phyloP scores from a whole-genome alignment of 2,888 invertebrate genomes.

The Serripes groenlandicus region DNA sequence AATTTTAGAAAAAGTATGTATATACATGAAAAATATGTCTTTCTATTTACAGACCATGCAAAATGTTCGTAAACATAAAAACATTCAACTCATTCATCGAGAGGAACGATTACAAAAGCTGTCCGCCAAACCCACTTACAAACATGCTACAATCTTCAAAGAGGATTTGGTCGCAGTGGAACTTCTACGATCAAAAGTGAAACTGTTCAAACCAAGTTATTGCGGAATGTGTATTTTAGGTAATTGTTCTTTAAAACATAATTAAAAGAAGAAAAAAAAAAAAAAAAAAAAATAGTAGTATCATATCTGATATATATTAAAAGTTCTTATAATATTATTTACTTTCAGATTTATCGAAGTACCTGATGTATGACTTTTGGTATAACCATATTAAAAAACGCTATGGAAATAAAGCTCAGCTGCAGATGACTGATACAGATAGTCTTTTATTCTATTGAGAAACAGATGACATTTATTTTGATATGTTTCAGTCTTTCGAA shows the following conservation, averaged over 20 bases:
- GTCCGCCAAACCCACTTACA: conserved; percentile 46
- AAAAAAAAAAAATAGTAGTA: too few species aligned
- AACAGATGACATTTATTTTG: conserved; percentile 53
- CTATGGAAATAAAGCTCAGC: conserved; percentile 38
- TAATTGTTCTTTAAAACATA: conserved; percentile 3
- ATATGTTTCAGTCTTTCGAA: conserved; percentile 37
- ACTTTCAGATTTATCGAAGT: conserved; percentile 84
- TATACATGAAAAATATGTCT: too few species aligned
- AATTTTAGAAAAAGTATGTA: too few species aligned
- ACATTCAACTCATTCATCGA: conserved; percentile 41
- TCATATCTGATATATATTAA: too few species aligned
- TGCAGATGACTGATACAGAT: conserved; percentile 68
- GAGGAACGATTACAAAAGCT: conserved; percentile 29
- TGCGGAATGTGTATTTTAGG: conserved; percentile 47
- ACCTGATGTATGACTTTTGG: conserved; percentile 84
- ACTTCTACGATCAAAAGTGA: conserved; percentile 16
- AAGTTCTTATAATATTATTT: background rate
- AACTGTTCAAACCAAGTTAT: conserved; percentile 46
- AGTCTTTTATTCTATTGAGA: conserved; percentile 41
- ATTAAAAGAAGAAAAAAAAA: too few species aligned
- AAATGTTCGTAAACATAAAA: conserved; percentile 43
- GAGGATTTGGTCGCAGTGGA: conserved; percentile 49
- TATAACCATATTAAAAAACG: conserved; percentile 73
- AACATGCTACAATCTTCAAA: conserved; percentile 33
- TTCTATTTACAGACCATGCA: conserved; percentile 48